Conservation (phyloP, 2,888 invertebrate species). For the Platerodrilus igneus region DNA sequence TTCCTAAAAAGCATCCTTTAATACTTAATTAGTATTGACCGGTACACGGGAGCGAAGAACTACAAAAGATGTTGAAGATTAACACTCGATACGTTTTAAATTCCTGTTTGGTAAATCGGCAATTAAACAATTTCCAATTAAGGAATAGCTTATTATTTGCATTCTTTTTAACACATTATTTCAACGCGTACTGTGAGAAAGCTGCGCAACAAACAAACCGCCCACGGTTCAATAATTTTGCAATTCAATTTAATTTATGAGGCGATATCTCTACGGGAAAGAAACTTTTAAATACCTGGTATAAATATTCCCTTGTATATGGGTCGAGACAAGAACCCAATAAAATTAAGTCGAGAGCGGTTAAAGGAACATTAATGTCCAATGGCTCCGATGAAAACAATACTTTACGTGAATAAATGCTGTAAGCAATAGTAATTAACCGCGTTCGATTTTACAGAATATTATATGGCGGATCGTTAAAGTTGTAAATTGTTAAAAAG, state of each 20-base stretch:
- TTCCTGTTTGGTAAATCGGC: conserved; percentile 7
- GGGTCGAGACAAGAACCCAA: conserved; percentile 28
- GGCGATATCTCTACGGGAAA: conserved; percentile 33
- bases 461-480: no score
- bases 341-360: conserved; percentile 30
- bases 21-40: conserved; percentile 35
- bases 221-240: conserved; percentile 31
- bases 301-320: conserved; percentile 30
- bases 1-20: conserved; percentile 26
- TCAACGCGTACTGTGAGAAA: conserved; percentile 19
- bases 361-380: conserved; percentile 28
- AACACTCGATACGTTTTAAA: conserved; percentile 11
- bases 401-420: conserved; percentile 25
- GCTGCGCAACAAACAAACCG: conserved; percentile 18
- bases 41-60: conserved; percentile 15
- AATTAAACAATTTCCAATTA: conserved; percentile 15
- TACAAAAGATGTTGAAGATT: conserved; percentile 14
- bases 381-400: conserved; percentile 27
- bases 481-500: no score
- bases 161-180: conserved; percentile 15
- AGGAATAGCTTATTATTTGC: conserved; percentile 9
- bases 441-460: no score
- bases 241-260: conserved; percentile 34
- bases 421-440: no score
- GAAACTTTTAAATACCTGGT: conserved; percentile 27